Conservation (phyloP, 2,888 invertebrate species). For the Diaprepes abbreviatus region DNA sequence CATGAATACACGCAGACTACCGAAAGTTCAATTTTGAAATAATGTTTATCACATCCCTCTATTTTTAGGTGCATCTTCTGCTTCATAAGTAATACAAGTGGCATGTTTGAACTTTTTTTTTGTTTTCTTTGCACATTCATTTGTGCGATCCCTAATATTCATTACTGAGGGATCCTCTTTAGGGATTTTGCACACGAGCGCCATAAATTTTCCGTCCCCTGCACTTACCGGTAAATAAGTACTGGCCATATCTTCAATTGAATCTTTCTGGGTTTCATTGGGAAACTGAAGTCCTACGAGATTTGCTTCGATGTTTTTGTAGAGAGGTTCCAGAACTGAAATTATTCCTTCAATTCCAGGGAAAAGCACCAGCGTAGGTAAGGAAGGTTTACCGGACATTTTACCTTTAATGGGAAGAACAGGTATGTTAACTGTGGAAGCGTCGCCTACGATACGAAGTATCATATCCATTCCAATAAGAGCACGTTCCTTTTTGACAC, state of each 20-base stretch:
- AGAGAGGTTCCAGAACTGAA: constrained; percentile 70
- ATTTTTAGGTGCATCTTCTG: too few species aligned
- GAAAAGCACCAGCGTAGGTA: constrained; percentile 71
- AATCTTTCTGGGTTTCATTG: constrained; percentile 67
- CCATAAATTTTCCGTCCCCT: too few species aligned
- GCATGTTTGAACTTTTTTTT: too few species aligned
- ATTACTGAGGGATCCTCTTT: too few species aligned
- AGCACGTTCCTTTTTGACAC: constrained; percentile 39
- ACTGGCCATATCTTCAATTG: constrained; percentile 70
- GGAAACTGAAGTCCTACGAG: constrained; percentile 72
- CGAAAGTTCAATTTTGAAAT: too few species aligned
- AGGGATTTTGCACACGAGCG: too few species aligned
- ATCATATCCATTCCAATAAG: constrained; percentile 71
- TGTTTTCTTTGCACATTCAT: too few species aligned
- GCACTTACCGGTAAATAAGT: constrained; percentile 70
- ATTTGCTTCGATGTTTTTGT: constrained; percentile 69
- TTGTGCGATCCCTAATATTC: too few species aligned
- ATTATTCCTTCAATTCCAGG: constrained; percentile 80
- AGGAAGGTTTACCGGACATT: constrained; percentile 16
- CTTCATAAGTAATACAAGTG: too few species aligned
- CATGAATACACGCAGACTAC: too few species aligned
- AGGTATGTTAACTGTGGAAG: not conserved
- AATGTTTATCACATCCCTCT: too few species aligned
- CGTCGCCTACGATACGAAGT: constrained; percentile 24
- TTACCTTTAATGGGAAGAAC: constrained; percentile 15